Conservation (phyloP, 1,140 invertebrate species). For the Delia radicum region DNA sequence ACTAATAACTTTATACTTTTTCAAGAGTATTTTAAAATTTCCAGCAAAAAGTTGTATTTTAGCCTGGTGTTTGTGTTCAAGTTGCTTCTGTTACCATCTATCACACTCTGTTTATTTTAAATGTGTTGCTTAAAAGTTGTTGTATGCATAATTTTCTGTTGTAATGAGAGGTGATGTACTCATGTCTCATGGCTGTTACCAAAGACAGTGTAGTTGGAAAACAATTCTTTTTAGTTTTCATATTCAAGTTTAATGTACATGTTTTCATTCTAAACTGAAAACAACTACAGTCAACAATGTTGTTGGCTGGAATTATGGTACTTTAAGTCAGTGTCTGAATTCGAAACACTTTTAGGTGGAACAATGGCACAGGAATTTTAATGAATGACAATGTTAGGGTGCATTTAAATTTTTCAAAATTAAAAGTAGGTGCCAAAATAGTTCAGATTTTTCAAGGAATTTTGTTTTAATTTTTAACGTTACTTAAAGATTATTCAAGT, state of each 20-base stretch:
- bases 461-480: too few relatives aligned
- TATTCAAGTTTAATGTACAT: conserved; percentile 3
- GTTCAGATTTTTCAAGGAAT: too few relatives aligned
- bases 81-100: not conserved
- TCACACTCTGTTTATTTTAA: not conserved
- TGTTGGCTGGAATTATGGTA: not conserved
- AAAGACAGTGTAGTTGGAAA: not conserved
- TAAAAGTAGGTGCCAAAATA: too few relatives aligned
- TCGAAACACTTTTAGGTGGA: too few relatives aligned
- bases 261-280: not conserved
- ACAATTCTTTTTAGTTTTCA: not conserved
- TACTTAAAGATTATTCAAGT: too few relatives aligned
- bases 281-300: not conserved
- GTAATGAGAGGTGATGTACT: not conserved
- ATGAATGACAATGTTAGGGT: too few relatives aligned
- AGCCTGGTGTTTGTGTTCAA: not conserved
- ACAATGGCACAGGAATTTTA: too few relatives aligned
- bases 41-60: not conserved
- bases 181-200: not conserved
- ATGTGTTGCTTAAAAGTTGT: too few relatives aligned
- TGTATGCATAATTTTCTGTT: not conserved
- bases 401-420: too few relatives aligned
- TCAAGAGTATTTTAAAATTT: too few relatives aligned
- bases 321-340: too few relatives aligned
- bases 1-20: too few relatives aligned